These are phyloP conservation scores for Corapipo altera DNA, from an alignment of 2,113 vertebrate genomes.

Conservation along the genomic window DNA sequence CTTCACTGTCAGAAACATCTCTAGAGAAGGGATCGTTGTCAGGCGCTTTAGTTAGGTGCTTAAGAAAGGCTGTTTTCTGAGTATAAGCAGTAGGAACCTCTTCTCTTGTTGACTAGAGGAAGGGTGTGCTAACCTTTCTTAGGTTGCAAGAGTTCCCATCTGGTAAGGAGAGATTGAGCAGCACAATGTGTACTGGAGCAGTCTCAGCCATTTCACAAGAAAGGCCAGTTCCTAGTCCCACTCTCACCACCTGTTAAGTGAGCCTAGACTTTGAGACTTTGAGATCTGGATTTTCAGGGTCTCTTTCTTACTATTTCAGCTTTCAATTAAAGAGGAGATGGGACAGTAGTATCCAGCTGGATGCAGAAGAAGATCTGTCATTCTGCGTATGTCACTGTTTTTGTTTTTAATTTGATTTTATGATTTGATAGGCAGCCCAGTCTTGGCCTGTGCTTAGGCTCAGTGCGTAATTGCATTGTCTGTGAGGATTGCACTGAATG, in stretches of 20 bases:
- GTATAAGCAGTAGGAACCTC: background rate
- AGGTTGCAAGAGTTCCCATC: background rate
- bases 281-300: background rate
- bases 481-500: background rate
- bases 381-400: background rate
- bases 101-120: background rate
- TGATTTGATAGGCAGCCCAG: background rate
- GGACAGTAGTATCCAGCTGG: background rate
- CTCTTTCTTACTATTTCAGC: background rate
- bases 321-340: background rate
- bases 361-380: background rate
- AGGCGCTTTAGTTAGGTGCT: background rate
- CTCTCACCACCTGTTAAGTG: background rate
- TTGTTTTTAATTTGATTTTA: background rate
- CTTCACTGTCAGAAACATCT: background rate
- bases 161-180: background rate
- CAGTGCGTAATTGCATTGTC: background rate
- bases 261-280: background rate
- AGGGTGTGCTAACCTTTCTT: background rate
- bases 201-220: background rate
- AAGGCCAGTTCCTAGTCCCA: background rate
- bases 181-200: rapidly evolving
- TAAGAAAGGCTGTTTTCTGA: background rate
- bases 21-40: background rate
- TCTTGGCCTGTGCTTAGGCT: background rate